Base-by-base conservation (phyloP, 2,113 vertebrate species). In the Kryptolebias marmoratus region DNA sequence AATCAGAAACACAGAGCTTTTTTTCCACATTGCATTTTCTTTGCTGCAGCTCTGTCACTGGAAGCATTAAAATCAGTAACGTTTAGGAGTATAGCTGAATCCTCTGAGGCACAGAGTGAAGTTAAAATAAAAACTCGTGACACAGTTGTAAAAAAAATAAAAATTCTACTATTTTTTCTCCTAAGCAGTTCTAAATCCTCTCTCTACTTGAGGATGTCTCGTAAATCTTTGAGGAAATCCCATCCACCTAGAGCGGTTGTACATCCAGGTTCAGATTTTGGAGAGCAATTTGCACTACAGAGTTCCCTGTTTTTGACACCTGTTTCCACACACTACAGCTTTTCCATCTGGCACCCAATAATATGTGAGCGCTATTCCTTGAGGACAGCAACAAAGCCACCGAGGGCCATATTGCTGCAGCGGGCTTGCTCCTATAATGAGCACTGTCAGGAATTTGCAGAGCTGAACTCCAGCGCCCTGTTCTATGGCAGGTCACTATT, bases 381-480 rank as follows among this genome's bases (percentile, higher is more conserved):
- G 74, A 84, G 75, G 71, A 79, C 63, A 6, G 59, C 13, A 55
- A 60, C 65, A 67, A 64, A 86, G 61, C 73, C 70, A 56, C 54
- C 16, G 61, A 71, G 85, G 74, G 77, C 78, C 78, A 70, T 62
- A 72, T 64, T 72, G 73, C 75, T 73, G 79, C 76, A 84, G 86
- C 82, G 73, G 85, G 52, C 72, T 68, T 28, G 2, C 30, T 73
- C 69, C 79, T 84, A 73, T 87, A 87, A 84, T 87, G 83, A 84
- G 84, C 39, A 30, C 86, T 89, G 88, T 79, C 83, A 80, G 68
- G 80, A 82, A 87, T 91, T 84, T 78, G 77, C 75, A 76, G 75
- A 62, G 54, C 72, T 90, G 83, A 91, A 91, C 90, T 84, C 80
- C 77, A 73, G 81, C 36, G 64, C 80, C 83, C 81, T 77, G 75